phyloP scores from a whole-genome alignment of 2,888 invertebrate genomes.

The Ceramica pisi region DNA sequence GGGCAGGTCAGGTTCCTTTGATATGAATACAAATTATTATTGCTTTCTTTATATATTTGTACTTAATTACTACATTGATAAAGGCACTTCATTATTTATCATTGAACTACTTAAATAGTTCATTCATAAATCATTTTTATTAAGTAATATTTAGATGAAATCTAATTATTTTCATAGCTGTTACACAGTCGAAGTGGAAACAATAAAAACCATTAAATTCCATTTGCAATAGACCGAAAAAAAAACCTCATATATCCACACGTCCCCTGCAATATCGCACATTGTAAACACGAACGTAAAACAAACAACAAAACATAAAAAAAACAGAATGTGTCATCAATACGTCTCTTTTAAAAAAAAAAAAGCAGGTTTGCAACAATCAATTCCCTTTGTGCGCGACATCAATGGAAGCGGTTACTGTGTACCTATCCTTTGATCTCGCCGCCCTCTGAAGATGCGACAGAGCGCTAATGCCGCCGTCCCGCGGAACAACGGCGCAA shows the following conservation, averaged over 20 bases:
- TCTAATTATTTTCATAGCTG: neutral
- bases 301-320: slow-evolving; percentile 72
- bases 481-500: slow-evolving; percentile 81
- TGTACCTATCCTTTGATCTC: slow-evolving; percentile 90
- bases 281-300: slow-evolving; percentile 62
- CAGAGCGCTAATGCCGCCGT: slow-evolving; percentile 87
- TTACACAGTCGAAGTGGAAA: neutral
- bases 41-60: slow-evolving; percentile 1
- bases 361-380: slow-evolving; percentile 90
- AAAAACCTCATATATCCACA: slow-evolving; percentile 26
- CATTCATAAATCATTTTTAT: neutral
- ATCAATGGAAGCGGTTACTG: slow-evolving; percentile 90
- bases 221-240: slow-evolving; percentile 4
- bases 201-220: neutral
- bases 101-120: neutral
- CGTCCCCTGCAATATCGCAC: slow-evolving; percentile 51
- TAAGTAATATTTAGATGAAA: neutral
- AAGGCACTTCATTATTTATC: neutral
- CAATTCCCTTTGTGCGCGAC: slow-evolving; percentile 90
- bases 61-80: slow-evolving; percentile 1
- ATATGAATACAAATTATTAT: slow-evolving; percentile 50
- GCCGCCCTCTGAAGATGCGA: slow-evolving; percentile 90
- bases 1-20: slow-evolving; percentile 49
- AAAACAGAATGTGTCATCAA: slow-evolving; percentile 85
- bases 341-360: slow-evolving; percentile 80